phyloP scores from a whole-genome alignment of 2,797 vertebrate genomes.

The Euthynnus affinis region DNA sequence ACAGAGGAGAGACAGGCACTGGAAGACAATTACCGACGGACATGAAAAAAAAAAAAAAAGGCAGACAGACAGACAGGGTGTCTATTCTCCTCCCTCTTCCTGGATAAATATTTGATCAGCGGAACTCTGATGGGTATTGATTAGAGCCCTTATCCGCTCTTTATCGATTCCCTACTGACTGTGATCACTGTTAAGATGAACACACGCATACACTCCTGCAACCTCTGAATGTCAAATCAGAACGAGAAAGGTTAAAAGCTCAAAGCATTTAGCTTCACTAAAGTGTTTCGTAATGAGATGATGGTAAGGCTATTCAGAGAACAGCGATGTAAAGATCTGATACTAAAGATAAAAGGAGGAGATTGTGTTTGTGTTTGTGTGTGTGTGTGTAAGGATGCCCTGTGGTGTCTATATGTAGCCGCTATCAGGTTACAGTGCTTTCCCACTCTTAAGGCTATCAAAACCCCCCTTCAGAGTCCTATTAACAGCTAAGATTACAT shows the following conservation, averaged over 20 bases:
- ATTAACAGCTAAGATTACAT: slow-evolving; percentile 83
- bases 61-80: slow-evolving; percentile 54
- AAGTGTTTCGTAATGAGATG: slow-evolving; percentile 57
- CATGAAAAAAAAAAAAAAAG: not conserved
- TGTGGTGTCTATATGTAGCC: slow-evolving; percentile 42
- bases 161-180: slow-evolving; percentile 83
- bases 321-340: slow-evolving; percentile 19
- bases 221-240: slow-evolving; percentile 60
- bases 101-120: slow-evolving; percentile 89
- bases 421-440: slow-evolving; percentile 59
- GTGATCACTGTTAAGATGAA: slow-evolving; percentile 75
- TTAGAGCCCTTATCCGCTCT: slow-evolving; percentile 87
- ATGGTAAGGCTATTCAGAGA: slow-evolving; percentile 28
- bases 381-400: not conserved
- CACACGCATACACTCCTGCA: slow-evolving; percentile 12
- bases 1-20: slow-evolving; percentile 32
- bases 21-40: slow-evolving; percentile 32
- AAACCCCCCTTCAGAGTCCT: slow-evolving; percentile 67
- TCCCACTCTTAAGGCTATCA: slow-evolving; percentile 48
- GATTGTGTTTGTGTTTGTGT: slow-evolving; percentile 16
- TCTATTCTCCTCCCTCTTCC: slow-evolving; percentile 39
- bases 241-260: slow-evolving; percentile 62
- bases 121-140: slow-evolving; percentile 89
- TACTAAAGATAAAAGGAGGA: slow-evolving; percentile 35
- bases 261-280: slow-evolving; percentile 48